Percentiles rank a stretch among this genome's conserved stretches.
Evolutionary conservation across 1,140 invertebrate species (phyloP).

Genomic region (Tetraneura akinire): DNA sequence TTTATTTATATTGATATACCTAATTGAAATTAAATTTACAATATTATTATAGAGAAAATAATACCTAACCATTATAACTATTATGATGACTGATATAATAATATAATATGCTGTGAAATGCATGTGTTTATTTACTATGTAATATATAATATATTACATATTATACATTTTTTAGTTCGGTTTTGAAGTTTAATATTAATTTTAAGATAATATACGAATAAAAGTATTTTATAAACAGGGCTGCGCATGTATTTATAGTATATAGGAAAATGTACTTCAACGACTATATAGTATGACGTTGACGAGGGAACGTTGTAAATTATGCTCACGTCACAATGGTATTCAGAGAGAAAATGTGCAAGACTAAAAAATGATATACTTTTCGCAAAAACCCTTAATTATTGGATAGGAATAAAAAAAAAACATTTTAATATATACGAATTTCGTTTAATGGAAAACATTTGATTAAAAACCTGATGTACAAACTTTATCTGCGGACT

Average conservation of each 20-base stretch:
- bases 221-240: not conserved
- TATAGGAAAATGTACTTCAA: constrained; percentile 14
- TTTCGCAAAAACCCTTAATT: not conserved
- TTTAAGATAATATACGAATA: not conserved
- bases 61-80: too few relatives aligned
- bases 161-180: too few relatives aligned
- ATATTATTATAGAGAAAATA: too few relatives aligned
- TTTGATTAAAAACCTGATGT: not conserved
- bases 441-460: not conserved
- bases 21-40: too few relatives aligned
- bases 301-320: constrained; percentile 13
- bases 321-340: constrained; percentile 19
- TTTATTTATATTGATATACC: too few relatives aligned
- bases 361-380: constrained; percentile 11
- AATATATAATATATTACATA: too few relatives aligned
- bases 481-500: not conserved
- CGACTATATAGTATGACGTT: constrained; percentile 21
- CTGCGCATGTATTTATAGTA: not conserved
- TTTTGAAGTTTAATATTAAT: not conserved
- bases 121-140: too few relatives aligned
- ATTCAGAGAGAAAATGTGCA: not conserved
- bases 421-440: not conserved
- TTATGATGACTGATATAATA: too few relatives aligned
- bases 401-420: not conserved
- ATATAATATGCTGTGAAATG: too few relatives aligned